phyloP scores from a whole-genome alignment of 2,797 vertebrate genomes.

The Stomatorhinus walkeri region DNA sequence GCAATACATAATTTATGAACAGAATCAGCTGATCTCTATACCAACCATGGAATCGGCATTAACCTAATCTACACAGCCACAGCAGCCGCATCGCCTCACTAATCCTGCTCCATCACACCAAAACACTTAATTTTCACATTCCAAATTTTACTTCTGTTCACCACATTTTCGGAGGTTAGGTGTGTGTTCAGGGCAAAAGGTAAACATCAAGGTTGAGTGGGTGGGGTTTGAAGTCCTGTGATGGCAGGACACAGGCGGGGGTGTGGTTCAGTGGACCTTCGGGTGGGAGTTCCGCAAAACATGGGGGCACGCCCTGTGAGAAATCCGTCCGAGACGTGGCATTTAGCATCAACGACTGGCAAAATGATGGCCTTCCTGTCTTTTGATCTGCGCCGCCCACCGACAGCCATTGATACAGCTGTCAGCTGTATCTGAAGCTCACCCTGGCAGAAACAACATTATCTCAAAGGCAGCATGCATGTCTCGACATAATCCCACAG shows the following conservation, averaged over 20 bases:
- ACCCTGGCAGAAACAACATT: slow-evolving; percentile 3
- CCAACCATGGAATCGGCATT: not conserved
- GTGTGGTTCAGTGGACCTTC: not conserved
- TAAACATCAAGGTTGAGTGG: not conserved
- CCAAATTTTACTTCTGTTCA: not conserved
- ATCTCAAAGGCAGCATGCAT: slow-evolving; percentile 21
- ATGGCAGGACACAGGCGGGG: not conserved
- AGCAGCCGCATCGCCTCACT: not conserved
- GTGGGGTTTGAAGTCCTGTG: not conserved
- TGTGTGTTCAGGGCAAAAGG: not conserved
- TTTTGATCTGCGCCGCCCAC: slow-evolving; percentile 1
- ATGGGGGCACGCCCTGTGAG: not conserved
- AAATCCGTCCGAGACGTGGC: not conserved
- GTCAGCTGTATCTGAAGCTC: slow-evolving; percentile 2
- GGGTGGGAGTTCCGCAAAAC: not conserved
- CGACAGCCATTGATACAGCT: not conserved
- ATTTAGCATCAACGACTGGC: not conserved
- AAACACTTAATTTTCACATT: not conserved
- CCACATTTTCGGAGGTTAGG: not conserved
- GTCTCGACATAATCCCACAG: slow-evolving; percentile 6
- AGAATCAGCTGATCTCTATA: not conserved
- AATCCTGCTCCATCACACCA: not conserved
- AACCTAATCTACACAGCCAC: not conserved
- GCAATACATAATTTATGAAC: not conserved
- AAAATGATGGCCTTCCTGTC: not conserved